Evolutionary conservation across 1,140 invertebrate species (phyloP), one percentile per base, ranked within the genome.

Genomic region (Sarcophaga bullata): DNA sequence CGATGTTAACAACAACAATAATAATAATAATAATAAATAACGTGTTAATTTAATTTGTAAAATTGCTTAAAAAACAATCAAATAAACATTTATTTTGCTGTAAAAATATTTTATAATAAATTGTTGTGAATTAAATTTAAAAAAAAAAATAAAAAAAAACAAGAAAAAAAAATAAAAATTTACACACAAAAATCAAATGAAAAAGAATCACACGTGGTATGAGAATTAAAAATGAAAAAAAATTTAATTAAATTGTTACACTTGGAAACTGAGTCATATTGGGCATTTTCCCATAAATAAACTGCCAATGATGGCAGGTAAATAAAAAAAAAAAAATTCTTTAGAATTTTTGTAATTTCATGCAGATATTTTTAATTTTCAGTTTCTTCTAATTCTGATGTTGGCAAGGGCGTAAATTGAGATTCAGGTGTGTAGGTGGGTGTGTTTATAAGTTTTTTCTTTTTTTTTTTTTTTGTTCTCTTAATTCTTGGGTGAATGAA

Each of bases 401-500:
- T 15, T 58, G 15, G 7, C 8, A 6, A n/a, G 54, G 15, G 13
- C 15, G 13, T n/a, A 58, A n/a, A 13, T 3, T 15, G 13, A 58
- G n/a, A n/a, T 58, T 11, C 11, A 58, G 54, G 54, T 58, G 54
- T 58, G 54, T 11, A 37, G 25, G 25, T 37, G 25, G 25, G 25
- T 37, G 25, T 37, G 25, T 37, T 37, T 37, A 37, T 37, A 37
- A 37, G 25, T 37, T 37, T 37, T n/a, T n/a, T n/a, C n/a, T n/a
- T n/a, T n/a, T n/a, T n/a, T n/a, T n/a, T n/a, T n/a, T 54, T 13
- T 58, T 58, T 58, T 58, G 6, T 58, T 58, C 6, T 1, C n/a
- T 58, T 15, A 15, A 58, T 58, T 58, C 54, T 58, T 58, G 54
- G 54, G 54, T 58, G 54, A 58, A 58, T 58, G 54, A 58, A 58